These are phyloP conservation scores for Kryptolebias marmoratus DNA, from an alignment of 2,113 vertebrate genomes.

Conservation along the genomic window DNA sequence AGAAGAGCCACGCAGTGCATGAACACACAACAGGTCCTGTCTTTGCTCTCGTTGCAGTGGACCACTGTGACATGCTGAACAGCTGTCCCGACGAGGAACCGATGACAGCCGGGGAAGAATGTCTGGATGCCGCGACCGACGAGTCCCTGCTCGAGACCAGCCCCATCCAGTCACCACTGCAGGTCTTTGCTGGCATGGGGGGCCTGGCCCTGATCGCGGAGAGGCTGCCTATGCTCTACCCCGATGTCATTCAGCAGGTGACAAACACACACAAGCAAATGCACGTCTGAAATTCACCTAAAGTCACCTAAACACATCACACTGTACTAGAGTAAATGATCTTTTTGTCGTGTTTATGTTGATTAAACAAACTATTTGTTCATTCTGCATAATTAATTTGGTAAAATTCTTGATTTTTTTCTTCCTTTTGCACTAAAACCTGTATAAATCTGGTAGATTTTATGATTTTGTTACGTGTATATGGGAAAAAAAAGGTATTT, in stretches of 20 bases:
- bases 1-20: slow-evolving; percentile 8
- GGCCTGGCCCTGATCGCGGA: slow-evolving; percentile 97
- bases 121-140: slow-evolving; percentile 89
- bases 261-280: slow-evolving; percentile 32
- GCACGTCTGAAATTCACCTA: no score
- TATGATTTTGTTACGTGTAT: no score
- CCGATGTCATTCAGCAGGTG: slow-evolving; percentile 98
- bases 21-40: slow-evolving; percentile 40
- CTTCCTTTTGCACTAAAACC: no score
- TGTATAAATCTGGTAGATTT: no score
- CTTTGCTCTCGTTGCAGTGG: slow-evolving; percentile 72
- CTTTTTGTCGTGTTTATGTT: no score
- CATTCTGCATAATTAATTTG: no score
- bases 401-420: no score
- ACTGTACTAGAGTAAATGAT: no score
- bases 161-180: slow-evolving; percentile 95
- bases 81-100: slow-evolving; percentile 92
- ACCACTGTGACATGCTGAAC: slow-evolving; percentile 91
- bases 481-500: no score
- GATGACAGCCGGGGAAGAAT: slow-evolving; percentile 89
- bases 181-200: slow-evolving; percentile 99
- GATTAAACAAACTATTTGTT: no score
- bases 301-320: no score
- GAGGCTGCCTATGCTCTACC: slow-evolving; percentile 97
- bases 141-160: slow-evolving; percentile 94